Evolutionary conservation across 2,797 vertebrate genomes (phyloP), one percentile per base, ranked within the genome.

Genomic region (Oophaga sylvatica): DNA sequence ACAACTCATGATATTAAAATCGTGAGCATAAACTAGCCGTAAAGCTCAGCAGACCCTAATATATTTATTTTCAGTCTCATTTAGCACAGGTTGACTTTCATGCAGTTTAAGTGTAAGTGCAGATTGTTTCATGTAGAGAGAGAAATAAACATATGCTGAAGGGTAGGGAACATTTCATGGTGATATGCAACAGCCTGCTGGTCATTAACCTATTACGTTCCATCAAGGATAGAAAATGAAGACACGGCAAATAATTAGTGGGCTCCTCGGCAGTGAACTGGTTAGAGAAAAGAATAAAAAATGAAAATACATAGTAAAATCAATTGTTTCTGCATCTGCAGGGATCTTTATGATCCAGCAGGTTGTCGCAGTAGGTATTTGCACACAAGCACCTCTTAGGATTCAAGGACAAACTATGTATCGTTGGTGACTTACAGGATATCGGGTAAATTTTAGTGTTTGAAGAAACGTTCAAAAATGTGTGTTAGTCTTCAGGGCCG

Each of bases 61-160:
- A 78, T 78, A 83, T 78, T 78, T 89, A 79, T 89, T 89, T 89
- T 89, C 84, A 86, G 83, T 81, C 85, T 81, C 87, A 85, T 89
- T 85, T 85, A 85, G 88, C 88, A 86, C 88, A 86, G 80, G 88
- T 86, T 89, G 84, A 82, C 63, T 70, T 86, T 86, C 79, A 85
- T 29, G 76, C 88, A 60, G 71, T 89, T 83, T 83, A 79, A 70
- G 80, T 86, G 84, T 86, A 89, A 89, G 63, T 78, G 88, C 84
- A 78, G 71, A 86, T 81, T 85, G 79, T 82, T 83, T 89, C 88
- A 83, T 22, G 41, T 71, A 65, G 60, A 86, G 84, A 83, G 29
- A 62, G 84, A 83, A 89, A 86, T 89, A 86, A 86, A 89, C 84
- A 89, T 88, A 85, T 83, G 88, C 73, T 83, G 84, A 57, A 57